Conservation (phyloP, 92 coral and sea anemone species). For the Palythoa caribaeorum region DNA sequence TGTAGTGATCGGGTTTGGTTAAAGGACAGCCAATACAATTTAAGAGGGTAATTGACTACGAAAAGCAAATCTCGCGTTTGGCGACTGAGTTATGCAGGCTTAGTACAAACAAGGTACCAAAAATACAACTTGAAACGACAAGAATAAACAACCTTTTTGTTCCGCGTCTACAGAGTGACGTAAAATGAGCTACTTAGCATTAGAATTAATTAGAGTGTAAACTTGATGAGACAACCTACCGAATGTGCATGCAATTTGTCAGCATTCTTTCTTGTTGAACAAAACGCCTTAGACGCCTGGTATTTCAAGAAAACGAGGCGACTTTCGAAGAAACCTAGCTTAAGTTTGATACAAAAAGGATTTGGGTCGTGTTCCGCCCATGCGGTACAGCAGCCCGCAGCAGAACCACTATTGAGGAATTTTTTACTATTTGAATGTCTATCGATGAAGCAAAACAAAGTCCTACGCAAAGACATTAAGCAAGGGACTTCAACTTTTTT, state of each 20-base stretch:
- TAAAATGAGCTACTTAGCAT: constrained; percentile 8
- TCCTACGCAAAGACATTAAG: constrained; percentile 6
- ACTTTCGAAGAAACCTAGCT: neutral
- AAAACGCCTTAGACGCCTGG: neutral
- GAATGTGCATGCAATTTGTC: neutral
- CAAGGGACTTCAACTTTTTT: neutral
- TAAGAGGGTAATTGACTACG: neutral
- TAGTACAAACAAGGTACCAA: constrained; percentile 7
- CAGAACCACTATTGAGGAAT: neutral
- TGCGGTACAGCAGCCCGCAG: neutral
- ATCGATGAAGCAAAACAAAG: neutral
- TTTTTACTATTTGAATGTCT: neutral
- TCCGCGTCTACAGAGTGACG: constrained; percentile 22
- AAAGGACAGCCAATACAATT: neutral
- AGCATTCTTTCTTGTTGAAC: neutral
- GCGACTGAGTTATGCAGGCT: constrained; percentile 26
- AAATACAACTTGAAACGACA: constrained; percentile 35
- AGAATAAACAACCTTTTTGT: constrained; percentile 41
- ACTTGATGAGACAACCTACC: constrained; percentile 23
- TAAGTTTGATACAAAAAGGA: neutral
- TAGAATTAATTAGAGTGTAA: constrained; percentile 13
- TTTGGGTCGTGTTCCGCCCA: neutral
- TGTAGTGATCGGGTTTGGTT: neutral
- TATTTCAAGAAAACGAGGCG: neutral
- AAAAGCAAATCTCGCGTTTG: neutral